These are phyloP conservation scores for Alosa sapidissima DNA, from an alignment of 2,797 vertebrate species.

Conservation along the genomic window DNA sequence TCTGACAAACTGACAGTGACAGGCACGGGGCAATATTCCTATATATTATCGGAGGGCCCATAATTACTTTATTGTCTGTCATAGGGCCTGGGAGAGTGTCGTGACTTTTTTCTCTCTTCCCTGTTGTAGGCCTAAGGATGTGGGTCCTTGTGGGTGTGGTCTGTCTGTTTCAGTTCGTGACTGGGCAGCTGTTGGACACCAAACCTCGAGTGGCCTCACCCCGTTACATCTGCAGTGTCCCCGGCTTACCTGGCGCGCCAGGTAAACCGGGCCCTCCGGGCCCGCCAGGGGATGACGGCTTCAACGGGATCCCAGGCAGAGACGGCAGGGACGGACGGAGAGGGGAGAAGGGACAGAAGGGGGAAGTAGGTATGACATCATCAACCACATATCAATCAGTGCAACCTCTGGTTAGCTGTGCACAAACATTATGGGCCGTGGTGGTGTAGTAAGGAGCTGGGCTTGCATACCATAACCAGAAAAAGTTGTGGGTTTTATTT, in stretches of 20 bases:
- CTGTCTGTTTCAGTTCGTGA: slow-evolving; percentile 84
- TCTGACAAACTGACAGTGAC: not conserved
- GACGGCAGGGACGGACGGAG: slow-evolving; percentile 96
- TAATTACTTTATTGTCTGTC: no score
- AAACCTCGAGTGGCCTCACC: slow-evolving; percentile 80
- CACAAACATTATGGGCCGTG: no score
- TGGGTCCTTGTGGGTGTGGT: slow-evolving; percentile 80
- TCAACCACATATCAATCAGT: not conserved
- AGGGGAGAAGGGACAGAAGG: slow-evolving; percentile 94
- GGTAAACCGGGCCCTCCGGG: slow-evolving; percentile 83
- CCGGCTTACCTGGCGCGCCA: slow-evolving; percentile 83
- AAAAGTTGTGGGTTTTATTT: no score
- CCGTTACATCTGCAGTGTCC: slow-evolving; percentile 88
- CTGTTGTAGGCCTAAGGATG: slow-evolving; percentile 81
- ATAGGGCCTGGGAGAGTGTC: no score
- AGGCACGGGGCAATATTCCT: no score
- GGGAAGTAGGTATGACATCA: slow-evolving; percentile 82
- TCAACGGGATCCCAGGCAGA: slow-evolving; percentile 92
- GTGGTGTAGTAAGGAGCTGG: no score
- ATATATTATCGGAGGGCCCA: no score
- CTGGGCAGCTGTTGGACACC: slow-evolving; percentile 78
- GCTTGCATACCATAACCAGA: no score
- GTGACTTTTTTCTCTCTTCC: not conserved
- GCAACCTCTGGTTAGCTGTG: not conserved
- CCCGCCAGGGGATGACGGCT: slow-evolving; percentile 82